Evolutionary conservation across 1,140 invertebrate genomes (phyloP).

Genomic region (Drosophila athabasca): DNA sequence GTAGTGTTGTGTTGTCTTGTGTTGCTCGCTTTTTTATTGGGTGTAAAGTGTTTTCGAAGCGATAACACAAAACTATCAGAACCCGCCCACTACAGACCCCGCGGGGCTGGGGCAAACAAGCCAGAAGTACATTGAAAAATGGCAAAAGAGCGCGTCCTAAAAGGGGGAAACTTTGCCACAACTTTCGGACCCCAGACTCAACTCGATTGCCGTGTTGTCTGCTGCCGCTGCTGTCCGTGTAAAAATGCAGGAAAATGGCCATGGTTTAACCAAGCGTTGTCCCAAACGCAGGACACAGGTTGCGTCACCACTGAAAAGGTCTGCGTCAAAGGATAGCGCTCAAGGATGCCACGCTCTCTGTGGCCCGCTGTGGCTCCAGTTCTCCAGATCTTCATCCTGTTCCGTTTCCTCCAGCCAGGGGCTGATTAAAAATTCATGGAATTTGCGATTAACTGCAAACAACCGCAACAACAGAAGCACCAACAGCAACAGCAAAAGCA

Average conservation of each 20-base stretch:
- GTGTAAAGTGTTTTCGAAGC: slow-evolving; percentile 69
- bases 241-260: slow-evolving; percentile 58
- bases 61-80: slow-evolving; percentile 45
- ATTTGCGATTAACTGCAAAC: slow-evolving; percentile 67
- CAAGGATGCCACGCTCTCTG: slow-evolving; percentile 15
- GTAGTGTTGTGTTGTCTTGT: too few species aligned
- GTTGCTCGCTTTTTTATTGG: slow-evolving; percentile 58
- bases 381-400: background rate
- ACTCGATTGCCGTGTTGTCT: slow-evolving; percentile 1
- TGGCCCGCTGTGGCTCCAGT: background rate
- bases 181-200: slow-evolving; percentile 12
- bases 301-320: slow-evolving; percentile 52
- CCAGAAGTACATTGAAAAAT: slow-evolving; percentile 45
- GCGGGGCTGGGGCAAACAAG: slow-evolving; percentile 25
- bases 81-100: background rate
- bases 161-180: slow-evolving; percentile 48
- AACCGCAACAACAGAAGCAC: slow-evolving; percentile 19
- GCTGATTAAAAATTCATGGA: slow-evolving; percentile 65
- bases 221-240: slow-evolving; percentile 25
- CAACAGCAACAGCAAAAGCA: background rate
- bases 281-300: slow-evolving; percentile 53
- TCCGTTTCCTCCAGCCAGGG: slow-evolving; percentile 18
- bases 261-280: slow-evolving; percentile 64
- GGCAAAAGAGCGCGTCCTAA: slow-evolving; percentile 27
- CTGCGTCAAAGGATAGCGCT: slow-evolving; percentile 57